These are phyloP conservation scores for Augiades crinisus DNA, from an alignment of 2,888 invertebrate species.

Conservation along the genomic window DNA sequence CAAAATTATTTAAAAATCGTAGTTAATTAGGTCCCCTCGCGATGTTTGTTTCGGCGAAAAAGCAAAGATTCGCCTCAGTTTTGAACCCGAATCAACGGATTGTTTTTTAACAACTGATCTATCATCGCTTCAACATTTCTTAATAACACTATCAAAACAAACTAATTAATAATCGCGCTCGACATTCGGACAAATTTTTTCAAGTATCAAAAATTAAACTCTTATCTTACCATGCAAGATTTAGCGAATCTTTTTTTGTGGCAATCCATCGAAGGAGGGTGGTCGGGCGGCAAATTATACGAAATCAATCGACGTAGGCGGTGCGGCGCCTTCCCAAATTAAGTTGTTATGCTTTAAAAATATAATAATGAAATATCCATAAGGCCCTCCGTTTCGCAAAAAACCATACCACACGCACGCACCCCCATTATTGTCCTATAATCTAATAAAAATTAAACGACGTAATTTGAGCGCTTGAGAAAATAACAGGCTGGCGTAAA, in stretches of 20 bases:
- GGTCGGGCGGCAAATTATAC: constrained; percentile 70
- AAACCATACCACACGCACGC: constrained; percentile 68
- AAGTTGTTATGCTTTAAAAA: constrained; percentile 72
- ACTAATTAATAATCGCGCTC: too few species aligned
- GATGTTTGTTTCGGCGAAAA: too few species aligned
- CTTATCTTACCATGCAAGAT: constrained; percentile 23
- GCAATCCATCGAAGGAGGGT: constrained; percentile 52
- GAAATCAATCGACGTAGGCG: constrained; percentile 74
- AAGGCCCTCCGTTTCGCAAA: constrained; percentile 66
- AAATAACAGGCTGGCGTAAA: constrained; percentile 52
- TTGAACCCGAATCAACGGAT: too few species aligned
- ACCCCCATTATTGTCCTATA: constrained; percentile 61
- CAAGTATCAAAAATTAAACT: too few species aligned
- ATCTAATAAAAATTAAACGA: constrained; percentile 60
- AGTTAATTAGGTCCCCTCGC: too few species aligned
- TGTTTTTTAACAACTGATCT: too few species aligned
- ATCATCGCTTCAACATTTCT: too few species aligned
- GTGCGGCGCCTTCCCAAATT: constrained; percentile 74
- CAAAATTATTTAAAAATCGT: too few species aligned
- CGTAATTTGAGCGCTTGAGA: constrained; percentile 57
- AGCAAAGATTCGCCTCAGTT: too few species aligned
- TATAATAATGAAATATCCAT: constrained; percentile 61
- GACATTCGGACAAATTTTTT: too few species aligned
- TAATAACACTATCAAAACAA: too few species aligned
- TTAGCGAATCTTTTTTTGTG: constrained; percentile 54